Evolutionary conservation across 2,888 invertebrate genomes (phyloP).

Genomic region (Drosophila anceps): DNA sequence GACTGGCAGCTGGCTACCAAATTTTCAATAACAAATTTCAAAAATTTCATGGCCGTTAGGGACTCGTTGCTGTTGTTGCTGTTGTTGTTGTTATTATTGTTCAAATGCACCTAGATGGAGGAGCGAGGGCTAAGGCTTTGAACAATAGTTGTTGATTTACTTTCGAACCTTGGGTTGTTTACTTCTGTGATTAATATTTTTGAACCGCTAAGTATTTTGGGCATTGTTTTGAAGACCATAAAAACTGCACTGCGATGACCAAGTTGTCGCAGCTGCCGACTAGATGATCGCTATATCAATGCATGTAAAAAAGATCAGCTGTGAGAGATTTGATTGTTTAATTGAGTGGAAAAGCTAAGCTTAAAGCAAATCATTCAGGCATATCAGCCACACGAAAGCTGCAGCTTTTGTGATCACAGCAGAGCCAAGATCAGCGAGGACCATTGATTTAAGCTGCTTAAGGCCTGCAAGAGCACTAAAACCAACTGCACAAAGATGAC

Average conservation of each 20-base stretch:
- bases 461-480: slow-evolving; percentile 22
- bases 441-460: slow-evolving; percentile 33
- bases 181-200: slow-evolving; percentile 57
- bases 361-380: slow-evolving; percentile 7
- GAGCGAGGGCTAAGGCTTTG: slow-evolving; percentile 30
- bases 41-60: slow-evolving; percentile 67
- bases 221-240: slow-evolving; percentile 3
- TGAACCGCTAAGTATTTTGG: slow-evolving; percentile 18
- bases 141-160: slow-evolving; percentile 61
- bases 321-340: background rate
- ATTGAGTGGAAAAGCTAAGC: slow-evolving; percentile 24
- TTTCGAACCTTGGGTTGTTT: slow-evolving; percentile 52
- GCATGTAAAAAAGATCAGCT: slow-evolving; percentile 19
- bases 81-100: background rate
- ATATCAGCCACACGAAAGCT: slow-evolving; percentile 13
- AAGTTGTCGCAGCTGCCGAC: slow-evolving; percentile 48
- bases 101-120: slow-evolving; percentile 59
- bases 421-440: background rate
- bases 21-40: slow-evolving; percentile 45
- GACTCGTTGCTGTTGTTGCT: slow-evolving; percentile 33
- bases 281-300: slow-evolving; percentile 12
- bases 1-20: slow-evolving; percentile 53
- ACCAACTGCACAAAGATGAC: background rate
- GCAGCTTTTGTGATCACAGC: background rate
- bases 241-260: slow-evolving; percentile 18